Evolutionary conservation across 2,888 invertebrate genomes (phyloP), one percentile per base, ranked within the genome.

Genomic region (Melangyna quadrimaculata): DNA sequence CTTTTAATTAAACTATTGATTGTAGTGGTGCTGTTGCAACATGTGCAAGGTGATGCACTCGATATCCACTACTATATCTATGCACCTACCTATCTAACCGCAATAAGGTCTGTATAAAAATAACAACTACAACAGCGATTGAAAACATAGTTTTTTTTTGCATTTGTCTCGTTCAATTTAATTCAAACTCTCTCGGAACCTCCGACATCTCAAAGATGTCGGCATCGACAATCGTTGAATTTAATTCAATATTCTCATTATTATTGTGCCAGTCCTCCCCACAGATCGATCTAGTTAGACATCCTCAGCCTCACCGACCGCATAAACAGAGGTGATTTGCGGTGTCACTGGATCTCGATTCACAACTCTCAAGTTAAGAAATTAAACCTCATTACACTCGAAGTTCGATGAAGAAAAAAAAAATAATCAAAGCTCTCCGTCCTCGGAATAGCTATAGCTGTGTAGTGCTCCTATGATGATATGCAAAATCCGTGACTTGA

Each of bases 341-440:
- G 74, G 74, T 83, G 69, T 69, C 79, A 83, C 70, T 74, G 61
- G 78, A 82, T 82, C 69, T 78, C 63, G 63, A 67, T 51, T 65
- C 45, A 45, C 45, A 29, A 65, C 29, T 83, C 45, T 65, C 45
- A 29, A 65, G 37, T 83, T 73, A 22, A 82, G 82, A 82, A 82
- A 78, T 53, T 48, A 29, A 53, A 55, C 35, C 61, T 73, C 72
- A 73, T 73, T 73, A 73, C 48, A 27, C 17, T 48, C 24, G 48
- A 57, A 4, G 14, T n/a, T 27, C 7, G 19, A 48, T 17, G 32
- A 37, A 67, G 3, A 69, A 22, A 70, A 12, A 17, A 4, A 27
- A 17, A 19, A 12, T 29, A 19, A 48, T 19, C 65, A 43, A 63
- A 57, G 57, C 35, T 63, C 61, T 22, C 67, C 24, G 67, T 67